Percentiles rank a stretch among this genome's conserved stretches.
phyloP scores from a whole-genome alignment of 35 echinoderm and acorn worm species.

The Ophioderma brevispina region DNA sequence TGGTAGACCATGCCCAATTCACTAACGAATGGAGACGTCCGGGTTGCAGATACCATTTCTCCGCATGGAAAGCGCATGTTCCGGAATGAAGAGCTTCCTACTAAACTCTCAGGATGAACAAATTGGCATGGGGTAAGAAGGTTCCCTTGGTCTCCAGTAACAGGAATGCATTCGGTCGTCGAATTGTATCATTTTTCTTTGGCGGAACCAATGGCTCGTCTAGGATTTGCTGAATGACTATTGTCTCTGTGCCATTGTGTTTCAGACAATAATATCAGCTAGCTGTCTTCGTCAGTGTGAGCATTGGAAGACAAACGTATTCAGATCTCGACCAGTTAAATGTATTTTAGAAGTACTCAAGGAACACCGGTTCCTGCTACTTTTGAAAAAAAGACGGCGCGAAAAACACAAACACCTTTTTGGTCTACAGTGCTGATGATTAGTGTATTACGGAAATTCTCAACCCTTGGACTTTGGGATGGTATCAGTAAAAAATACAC shows the following conservation, averaged over 20 bases:
- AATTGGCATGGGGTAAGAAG: conserved; percentile 7
- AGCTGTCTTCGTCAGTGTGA: background rate
- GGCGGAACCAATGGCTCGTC: conserved; percentile 19
- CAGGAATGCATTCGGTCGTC: conserved; percentile 44
- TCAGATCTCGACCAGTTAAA: background rate
- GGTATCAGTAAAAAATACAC: conserved; percentile 4
- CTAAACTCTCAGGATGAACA: conserved; percentile 22
- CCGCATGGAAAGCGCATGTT: conserved; percentile 52
- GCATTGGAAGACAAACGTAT: conserved; percentile 12
- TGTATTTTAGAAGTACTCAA: background rate
- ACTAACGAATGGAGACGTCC: conserved; percentile 20
- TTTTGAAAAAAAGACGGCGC: background rate
- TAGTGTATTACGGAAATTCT: background rate
- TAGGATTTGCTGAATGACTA: conserved; percentile 1
- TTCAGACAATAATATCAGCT: background rate
- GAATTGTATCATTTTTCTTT: conserved; percentile 3
- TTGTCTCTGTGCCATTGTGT: background rate
- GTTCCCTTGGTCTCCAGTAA: background rate
- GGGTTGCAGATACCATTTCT: background rate
- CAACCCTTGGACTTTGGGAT: background rate
- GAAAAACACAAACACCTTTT: background rate
- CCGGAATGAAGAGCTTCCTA: background rate
- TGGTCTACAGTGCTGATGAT: background rate
- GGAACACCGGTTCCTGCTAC: background rate
- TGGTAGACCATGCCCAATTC: conserved; percentile 55